These are phyloP conservation scores for Acrobasis suavella DNA, from an alignment of 2,888 invertebrate genomes.

Conservation along the genomic window DNA sequence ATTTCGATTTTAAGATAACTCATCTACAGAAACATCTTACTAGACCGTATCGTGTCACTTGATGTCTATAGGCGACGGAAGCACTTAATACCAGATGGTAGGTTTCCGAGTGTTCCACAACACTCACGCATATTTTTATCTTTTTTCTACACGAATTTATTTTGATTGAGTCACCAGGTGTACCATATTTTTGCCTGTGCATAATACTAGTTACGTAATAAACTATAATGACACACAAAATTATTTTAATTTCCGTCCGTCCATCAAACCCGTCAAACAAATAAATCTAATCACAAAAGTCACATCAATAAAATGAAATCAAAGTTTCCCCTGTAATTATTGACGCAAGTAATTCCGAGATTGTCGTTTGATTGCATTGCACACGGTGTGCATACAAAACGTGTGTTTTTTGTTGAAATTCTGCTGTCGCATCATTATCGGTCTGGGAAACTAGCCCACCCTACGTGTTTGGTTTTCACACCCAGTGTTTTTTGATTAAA, in stretches of 20 bases:
- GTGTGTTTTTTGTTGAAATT: conserved; percentile 60
- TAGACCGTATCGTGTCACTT: too few species aligned
- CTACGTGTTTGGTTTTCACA: conserved; percentile 77
- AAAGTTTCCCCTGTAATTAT: conserved; percentile 55
- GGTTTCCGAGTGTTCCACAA: too few species aligned
- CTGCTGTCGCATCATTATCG: conserved; percentile 73
- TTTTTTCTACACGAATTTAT: too few species aligned
- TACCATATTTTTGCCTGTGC: too few species aligned
- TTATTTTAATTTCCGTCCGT: conserved; percentile 24
- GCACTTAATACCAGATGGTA: too few species aligned
- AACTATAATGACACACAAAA: background rate
- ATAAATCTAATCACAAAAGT: conserved; percentile 41
- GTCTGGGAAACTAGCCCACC: conserved; percentile 76
- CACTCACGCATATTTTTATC: too few species aligned
- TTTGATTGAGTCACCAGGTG: too few species aligned
- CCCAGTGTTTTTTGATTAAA: conserved; percentile 78
- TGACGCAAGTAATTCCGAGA: conserved; percentile 66
- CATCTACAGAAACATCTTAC: too few species aligned
- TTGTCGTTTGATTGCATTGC: conserved; percentile 66
- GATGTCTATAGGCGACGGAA: too few species aligned
- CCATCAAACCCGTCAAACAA: conserved; percentile 26
- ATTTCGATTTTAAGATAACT: too few species aligned
- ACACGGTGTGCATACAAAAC: conserved; percentile 58
- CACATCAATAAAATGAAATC: conserved; percentile 42
- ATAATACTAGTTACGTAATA: too few species aligned